These are phyloP conservation scores for Mus spretus DNA, from an alignment of 2,797 vertebrate species.

Conservation along the genomic window DNA sequence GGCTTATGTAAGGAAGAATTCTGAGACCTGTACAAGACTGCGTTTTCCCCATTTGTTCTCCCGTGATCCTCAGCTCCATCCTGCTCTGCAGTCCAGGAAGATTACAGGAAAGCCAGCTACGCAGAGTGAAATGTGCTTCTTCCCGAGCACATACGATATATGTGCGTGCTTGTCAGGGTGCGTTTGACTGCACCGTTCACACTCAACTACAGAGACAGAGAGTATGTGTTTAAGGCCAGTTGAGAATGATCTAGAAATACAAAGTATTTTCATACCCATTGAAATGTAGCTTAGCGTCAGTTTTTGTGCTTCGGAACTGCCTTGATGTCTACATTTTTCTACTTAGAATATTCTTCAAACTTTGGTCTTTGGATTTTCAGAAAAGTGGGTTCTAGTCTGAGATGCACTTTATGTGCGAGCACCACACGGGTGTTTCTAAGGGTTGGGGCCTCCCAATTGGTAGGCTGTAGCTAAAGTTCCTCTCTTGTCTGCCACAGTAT, in stretches of 20 bases:
- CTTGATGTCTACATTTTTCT: slow-evolving; percentile 52
- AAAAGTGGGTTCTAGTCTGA: not conserved
- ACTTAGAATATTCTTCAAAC: not conserved
- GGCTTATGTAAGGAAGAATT: not conserved
- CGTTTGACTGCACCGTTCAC: not conserved
- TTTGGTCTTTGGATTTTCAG: not conserved
- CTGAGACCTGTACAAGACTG: not conserved
- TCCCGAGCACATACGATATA: not conserved
- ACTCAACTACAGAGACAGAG: not conserved
- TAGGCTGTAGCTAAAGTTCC: not conserved
- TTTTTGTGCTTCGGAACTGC: not conserved
- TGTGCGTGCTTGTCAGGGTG: not conserved
- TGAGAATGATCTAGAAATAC: slow-evolving; percentile 48
- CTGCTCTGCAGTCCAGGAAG: slow-evolving; percentile 4
- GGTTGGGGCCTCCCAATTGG: not conserved
- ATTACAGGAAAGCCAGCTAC: not conserved
- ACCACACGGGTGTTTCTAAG: not conserved
- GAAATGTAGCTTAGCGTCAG: slow-evolving; percentile 58
- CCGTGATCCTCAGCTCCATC: not conserved
- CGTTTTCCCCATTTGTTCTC: not conserved
- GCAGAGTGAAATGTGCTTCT: slow-evolving; percentile 23
- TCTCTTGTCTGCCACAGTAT: not conserved
- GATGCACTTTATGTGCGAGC: not conserved
- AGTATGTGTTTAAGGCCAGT: slow-evolving; percentile 47
- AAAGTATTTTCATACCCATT: not conserved